phyloP scores from a whole-genome alignment of 2,113 vertebrate genomes.

The Corythaixoides concolor region DNA sequence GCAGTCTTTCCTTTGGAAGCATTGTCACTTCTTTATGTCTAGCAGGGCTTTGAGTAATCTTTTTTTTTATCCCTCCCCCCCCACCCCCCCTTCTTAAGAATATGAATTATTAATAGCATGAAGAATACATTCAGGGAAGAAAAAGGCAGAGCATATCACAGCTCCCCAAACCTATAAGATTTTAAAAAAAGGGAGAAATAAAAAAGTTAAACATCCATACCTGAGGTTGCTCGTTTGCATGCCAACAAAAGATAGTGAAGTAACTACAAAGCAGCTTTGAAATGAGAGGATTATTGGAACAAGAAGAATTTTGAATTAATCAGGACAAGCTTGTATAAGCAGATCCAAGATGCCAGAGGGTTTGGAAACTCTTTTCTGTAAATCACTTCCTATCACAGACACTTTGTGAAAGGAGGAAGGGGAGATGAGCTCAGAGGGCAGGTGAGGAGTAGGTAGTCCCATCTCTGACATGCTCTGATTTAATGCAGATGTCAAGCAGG shows the following conservation, averaged over 20 bases:
- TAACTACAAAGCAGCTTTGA: constrained; percentile 55
- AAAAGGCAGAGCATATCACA: background rate
- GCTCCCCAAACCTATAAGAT: background rate
- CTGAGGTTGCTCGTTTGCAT: constrained; percentile 21
- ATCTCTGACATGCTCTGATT: background rate
- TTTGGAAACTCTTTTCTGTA: constrained; percentile 52
- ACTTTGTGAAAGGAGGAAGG: background rate
- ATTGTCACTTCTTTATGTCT: constrained; percentile 25
- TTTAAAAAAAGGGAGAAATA: constrained; percentile 9
- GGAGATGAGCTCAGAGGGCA: background rate
- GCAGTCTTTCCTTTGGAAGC: background rate
- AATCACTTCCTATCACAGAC: constrained; percentile 18
- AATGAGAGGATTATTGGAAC: constrained; percentile 39
- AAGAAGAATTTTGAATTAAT: constrained; percentile 61
- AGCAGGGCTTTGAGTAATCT: constrained; percentile 12
- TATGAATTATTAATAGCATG: constrained; percentile 56
- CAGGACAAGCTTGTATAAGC: constrained; percentile 26
- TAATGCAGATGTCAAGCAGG: constrained; percentile 9
- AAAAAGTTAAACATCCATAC: constrained; percentile 39
- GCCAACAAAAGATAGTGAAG: constrained; percentile 35
- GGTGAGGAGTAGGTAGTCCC: background rate
- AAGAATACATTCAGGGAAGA: background rate
- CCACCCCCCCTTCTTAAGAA: background rate
- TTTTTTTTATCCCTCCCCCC: background rate
- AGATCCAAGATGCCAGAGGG: constrained; percentile 23